Evolutionary conservation across 53 echinoderm and acorn worm genomes (phyloP).

Genomic region (Echinarachnius parma): DNA sequence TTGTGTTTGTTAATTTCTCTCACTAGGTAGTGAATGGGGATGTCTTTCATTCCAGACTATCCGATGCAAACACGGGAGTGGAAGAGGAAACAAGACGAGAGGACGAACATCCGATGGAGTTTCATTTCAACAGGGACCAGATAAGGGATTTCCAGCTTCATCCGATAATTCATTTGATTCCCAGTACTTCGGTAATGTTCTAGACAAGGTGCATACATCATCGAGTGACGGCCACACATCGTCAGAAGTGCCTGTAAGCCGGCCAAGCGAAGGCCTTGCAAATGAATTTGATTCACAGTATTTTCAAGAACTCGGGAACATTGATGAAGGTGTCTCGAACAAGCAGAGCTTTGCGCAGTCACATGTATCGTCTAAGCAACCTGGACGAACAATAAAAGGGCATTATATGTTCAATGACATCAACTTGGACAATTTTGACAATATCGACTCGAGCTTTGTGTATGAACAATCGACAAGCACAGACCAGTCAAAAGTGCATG

Average conservation of each 20-base stretch:
- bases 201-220: background rate
- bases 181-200: constrained; percentile 20
- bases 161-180: too few species aligned
- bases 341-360: too few species aligned
- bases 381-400: constrained; percentile 21
- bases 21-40: too few species aligned
- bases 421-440: constrained; percentile 42
- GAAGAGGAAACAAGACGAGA: constrained; percentile 7
- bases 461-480: too few species aligned
- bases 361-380: background rate
- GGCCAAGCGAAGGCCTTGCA: background rate
- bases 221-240: background rate
- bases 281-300: constrained; percentile 43
- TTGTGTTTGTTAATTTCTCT: too few species aligned
- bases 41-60: too few species aligned
- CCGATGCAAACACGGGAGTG: constrained; percentile 24
- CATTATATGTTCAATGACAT: constrained; percentile 46
- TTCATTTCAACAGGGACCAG: background rate
- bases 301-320: constrained; percentile 14
- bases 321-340: background rate
- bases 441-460: constrained; percentile 32
- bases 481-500: background rate
- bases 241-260: background rate
- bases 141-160: too few species aligned
- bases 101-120: background rate